phyloP scores from a whole-genome alignment of 2,113 vertebrate genomes.

The Chaenogobius annularis region DNA sequence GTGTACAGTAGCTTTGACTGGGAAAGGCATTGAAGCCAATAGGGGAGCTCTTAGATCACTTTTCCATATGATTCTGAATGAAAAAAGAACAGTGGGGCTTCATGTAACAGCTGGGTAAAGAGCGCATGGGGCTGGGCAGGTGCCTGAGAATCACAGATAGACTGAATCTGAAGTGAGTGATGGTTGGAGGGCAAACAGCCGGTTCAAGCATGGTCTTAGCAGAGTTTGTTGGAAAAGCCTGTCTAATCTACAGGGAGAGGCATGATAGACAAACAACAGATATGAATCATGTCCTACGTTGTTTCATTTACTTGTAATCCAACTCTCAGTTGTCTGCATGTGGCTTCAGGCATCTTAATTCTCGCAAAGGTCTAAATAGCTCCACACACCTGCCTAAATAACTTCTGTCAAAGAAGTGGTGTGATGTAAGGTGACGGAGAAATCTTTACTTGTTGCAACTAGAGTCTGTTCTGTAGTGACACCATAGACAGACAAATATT shows the following conservation, averaged over 20 bases:
- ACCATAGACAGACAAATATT: constrained; percentile 38
- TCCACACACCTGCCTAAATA: constrained; percentile 25
- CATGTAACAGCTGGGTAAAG: constrained; percentile 10
- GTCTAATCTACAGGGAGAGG: constrained; percentile 11
- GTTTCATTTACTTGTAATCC: constrained; percentile 16
- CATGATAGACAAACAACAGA: constrained; percentile 25
- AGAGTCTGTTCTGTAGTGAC: constrained; percentile 1
- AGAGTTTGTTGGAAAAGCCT: neutral
- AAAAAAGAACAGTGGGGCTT: constrained; percentile 1
- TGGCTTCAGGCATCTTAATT: constrained; percentile 20
- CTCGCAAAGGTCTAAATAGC: constrained; percentile 6
- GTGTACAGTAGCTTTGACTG: constrained; percentile 7
- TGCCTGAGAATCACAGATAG: constrained; percentile 13
- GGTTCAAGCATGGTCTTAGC: neutral
- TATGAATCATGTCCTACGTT: constrained; percentile 20
- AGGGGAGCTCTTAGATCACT: neutral
- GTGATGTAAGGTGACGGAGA: constrained; percentile 36
- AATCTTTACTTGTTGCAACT: constrained; percentile 3
- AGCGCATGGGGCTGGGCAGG: constrained; percentile 12
- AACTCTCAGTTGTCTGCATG: constrained; percentile 5
- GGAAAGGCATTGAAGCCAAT: neutral
- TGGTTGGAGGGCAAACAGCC: constrained; percentile 11
- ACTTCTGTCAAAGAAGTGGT: constrained; percentile 12
- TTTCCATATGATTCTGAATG: neutral
- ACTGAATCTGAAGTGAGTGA: constrained; percentile 10